These are phyloP conservation scores for Neoscelio sp. DNA, from an alignment of 2,888 invertebrate species.

Conservation along the genomic window DNA sequence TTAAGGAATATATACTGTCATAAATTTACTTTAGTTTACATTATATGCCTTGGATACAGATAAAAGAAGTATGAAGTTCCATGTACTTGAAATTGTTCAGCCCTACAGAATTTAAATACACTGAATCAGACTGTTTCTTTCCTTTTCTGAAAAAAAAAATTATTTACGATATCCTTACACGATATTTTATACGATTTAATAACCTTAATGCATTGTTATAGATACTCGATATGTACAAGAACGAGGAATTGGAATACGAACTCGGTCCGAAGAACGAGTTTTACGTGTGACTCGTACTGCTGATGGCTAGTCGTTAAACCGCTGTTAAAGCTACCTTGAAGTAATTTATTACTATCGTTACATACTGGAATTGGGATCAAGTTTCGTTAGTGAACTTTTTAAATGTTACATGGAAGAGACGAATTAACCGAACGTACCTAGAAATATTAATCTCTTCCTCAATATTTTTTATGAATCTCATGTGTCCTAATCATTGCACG, in stretches of 20 bases:
- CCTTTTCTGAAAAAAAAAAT: no score
- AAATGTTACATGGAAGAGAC: slow-evolving; percentile 67
- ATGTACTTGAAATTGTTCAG: no score
- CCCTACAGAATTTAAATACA: no score
- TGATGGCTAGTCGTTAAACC: slow-evolving; percentile 66
- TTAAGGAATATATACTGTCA: no score
- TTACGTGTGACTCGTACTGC: slow-evolving; percentile 88
- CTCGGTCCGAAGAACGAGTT: slow-evolving; percentile 95
- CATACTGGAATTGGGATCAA: slow-evolving; percentile 82
- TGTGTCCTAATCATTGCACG: slow-evolving; percentile 76
- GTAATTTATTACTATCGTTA: slow-evolving; percentile 79
- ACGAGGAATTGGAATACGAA: slow-evolving; percentile 95
- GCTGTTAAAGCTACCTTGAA: slow-evolving; percentile 73
- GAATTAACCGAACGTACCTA: slow-evolving; percentile 74
- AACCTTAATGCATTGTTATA: slow-evolving; percentile 82
- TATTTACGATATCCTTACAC: background rate
- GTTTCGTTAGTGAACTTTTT: slow-evolving; percentile 76
- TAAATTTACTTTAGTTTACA: no score
- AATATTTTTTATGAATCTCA: slow-evolving; percentile 80
- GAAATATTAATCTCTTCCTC: slow-evolving; percentile 76
- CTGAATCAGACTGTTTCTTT: background rate
- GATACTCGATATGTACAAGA: slow-evolving; percentile 97
- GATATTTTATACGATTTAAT: slow-evolving; percentile 40
- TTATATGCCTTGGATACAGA: no score
- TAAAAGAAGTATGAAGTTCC: no score